These are phyloP conservation scores for Hirudinaria manillensis DNA, from an alignment of 2,888 invertebrate species.

Conservation along the genomic window DNA sequence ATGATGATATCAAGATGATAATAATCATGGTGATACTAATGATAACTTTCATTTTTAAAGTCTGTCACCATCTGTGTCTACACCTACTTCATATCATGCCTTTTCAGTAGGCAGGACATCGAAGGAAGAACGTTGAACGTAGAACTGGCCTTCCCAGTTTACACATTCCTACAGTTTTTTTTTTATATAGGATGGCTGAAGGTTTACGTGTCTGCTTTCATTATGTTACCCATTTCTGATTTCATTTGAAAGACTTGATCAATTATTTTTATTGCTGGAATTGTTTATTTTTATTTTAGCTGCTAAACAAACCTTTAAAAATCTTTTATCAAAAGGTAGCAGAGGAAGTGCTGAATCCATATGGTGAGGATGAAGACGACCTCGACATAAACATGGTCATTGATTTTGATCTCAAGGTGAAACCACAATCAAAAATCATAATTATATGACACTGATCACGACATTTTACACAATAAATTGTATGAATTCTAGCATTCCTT, in stretches of 20 bases:
- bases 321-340: slow-evolving; percentile 23
- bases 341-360: slow-evolving; percentile 32
- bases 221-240: neutral
- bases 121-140: slow-evolving; percentile 23
- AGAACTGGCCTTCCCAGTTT: slow-evolving; percentile 30
- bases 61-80: slow-evolving; percentile 31
- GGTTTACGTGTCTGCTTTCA: neutral
- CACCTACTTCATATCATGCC: slow-evolving; percentile 32
- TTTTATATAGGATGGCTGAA: slow-evolving; percentile 34
- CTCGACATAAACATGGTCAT: slow-evolving; percentile 27
- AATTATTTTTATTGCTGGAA: too few species aligned
- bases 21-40: neutral
- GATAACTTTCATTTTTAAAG: slow-evolving; percentile 9
- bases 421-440: neutral
- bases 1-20: too few species aligned
- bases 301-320: neutral
- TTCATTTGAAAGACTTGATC: neutral
- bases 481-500: neutral
- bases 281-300: neutral
- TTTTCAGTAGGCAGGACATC: slow-evolving; percentile 31
- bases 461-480: neutral
- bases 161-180: slow-evolving; percentile 32
- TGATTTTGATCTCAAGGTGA: slow-evolving; percentile 30
- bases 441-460: too few species aligned
- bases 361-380: slow-evolving; percentile 32